phyloP scores from a whole-genome alignment of 2,113 vertebrate species.

The Perca fluviatilis region DNA sequence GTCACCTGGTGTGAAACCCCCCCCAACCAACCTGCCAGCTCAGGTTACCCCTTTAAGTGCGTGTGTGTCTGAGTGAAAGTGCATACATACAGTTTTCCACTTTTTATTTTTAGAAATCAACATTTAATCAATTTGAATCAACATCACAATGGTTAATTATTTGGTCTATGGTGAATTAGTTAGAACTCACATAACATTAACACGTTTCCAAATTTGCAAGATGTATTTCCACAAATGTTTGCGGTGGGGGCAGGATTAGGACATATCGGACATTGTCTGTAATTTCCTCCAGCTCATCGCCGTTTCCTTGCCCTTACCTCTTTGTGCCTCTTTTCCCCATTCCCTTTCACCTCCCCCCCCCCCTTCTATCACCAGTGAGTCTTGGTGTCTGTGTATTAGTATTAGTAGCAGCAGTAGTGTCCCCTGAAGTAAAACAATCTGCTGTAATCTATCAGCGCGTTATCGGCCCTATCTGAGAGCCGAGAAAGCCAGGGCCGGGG shows the following conservation, averaged over 20 bases:
- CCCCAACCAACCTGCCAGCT: constrained; percentile 19
- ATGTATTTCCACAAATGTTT: constrained; percentile 2
- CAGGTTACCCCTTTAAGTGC: constrained; percentile 61
- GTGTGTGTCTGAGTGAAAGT: constrained; percentile 2
- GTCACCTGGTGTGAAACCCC: constrained; percentile 57
- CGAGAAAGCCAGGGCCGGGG: constrained; percentile 90
- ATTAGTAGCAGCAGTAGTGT: constrained; percentile 85
- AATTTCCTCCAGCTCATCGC: constrained; percentile 49
- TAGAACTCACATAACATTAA: not conserved
- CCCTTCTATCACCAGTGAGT: constrained; percentile 71
- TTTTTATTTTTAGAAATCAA: not conserved
- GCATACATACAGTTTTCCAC: not conserved
- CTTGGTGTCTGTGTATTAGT: constrained; percentile 84
- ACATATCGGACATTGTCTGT: constrained; percentile 31
- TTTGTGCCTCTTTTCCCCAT: constrained; percentile 51
- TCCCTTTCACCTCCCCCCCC: constrained; percentile 23
- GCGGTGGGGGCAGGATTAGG: constrained; percentile 1
- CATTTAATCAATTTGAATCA: not conserved
- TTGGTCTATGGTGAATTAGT: not conserved
- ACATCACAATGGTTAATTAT: no score
- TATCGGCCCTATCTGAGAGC: constrained; percentile 94
- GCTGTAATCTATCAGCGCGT: constrained; percentile 93
- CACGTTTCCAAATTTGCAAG: not conserved
- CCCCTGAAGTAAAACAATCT: constrained; percentile 95
- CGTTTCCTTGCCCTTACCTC: constrained; percentile 68